These are phyloP conservation scores for Piscicola geometra DNA, from an alignment of 2,888 invertebrate species.

Conservation along the genomic window DNA sequence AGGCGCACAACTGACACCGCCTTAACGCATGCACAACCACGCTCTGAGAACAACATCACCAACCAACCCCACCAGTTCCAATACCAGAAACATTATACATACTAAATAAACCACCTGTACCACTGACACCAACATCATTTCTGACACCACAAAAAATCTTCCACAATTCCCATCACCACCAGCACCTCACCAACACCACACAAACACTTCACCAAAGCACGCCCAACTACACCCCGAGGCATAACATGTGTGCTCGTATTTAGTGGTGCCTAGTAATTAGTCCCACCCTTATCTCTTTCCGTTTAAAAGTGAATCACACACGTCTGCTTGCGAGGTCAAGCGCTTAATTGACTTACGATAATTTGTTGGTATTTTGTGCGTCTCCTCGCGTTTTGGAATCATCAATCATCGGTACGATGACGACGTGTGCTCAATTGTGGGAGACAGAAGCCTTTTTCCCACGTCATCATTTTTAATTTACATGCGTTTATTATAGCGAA, in stretches of 20 bases:
- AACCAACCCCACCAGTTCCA: not conserved
- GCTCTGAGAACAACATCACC: not conserved
- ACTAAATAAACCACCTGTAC: not conserved
- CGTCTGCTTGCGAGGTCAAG: not conserved
- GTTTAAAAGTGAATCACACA: conserved; percentile 1
- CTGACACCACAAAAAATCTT: no score
- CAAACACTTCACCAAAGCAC: not conserved
- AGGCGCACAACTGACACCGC: no score
- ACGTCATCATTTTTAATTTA: no score
- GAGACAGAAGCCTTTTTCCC: no score
- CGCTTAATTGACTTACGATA: not conserved
- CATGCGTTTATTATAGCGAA: no score
- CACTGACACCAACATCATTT: no score
- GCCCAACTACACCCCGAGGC: not conserved
- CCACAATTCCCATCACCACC: no score
- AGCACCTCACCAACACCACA: not conserved
- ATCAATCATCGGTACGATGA: no score
- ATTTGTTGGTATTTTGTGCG: not conserved
- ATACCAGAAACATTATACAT: not conserved
- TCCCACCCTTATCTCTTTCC: not conserved
- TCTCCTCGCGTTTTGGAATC: not conserved
- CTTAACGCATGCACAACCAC: no score
- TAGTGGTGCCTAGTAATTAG: conserved; percentile 5
- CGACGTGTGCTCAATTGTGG: no score
- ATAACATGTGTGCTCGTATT: not conserved